Evolutionary conservation across 2,888 invertebrate species (phyloP).

Genomic region (Agrotis clavis): DNA sequence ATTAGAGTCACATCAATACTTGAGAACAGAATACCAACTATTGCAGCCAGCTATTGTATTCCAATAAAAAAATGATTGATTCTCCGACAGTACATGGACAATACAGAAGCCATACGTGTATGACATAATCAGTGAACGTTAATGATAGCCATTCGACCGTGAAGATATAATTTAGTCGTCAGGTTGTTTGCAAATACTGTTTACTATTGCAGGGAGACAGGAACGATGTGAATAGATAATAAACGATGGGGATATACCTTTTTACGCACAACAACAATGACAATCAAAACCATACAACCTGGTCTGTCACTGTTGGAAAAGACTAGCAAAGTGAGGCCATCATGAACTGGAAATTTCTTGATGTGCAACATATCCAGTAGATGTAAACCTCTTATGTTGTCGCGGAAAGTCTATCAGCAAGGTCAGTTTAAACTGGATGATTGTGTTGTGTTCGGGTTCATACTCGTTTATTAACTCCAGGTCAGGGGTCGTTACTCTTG

Average conservation of each 20-base stretch:
- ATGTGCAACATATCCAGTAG: no score
- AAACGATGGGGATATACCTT: slow-evolving; percentile 19
- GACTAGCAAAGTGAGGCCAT: background rate
- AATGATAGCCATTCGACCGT: slow-evolving; percentile 47
- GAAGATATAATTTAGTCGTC: slow-evolving; percentile 54
- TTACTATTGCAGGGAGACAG: slow-evolving; percentile 33
- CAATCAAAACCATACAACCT: background rate
- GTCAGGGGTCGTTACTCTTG: slow-evolving; percentile 31
- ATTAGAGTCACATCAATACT: background rate
- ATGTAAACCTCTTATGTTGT: background rate
- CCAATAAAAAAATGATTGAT: slow-evolving; percentile 3
- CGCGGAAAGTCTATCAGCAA: background rate
- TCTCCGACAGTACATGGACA: slow-evolving; percentile 14
- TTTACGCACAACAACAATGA: slow-evolving; percentile 3
- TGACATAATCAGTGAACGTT: slow-evolving; percentile 47
- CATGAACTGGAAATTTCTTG: background rate
- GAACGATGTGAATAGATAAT: background rate
- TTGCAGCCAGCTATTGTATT: slow-evolving; percentile 18
- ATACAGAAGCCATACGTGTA: slow-evolving; percentile 39
- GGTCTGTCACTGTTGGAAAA: background rate
- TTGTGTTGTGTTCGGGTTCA: slow-evolving; percentile 13
- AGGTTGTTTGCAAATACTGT: slow-evolving; percentile 45
- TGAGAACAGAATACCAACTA: background rate
- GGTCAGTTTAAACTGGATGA: background rate
- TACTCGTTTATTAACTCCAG: slow-evolving; percentile 21